Conservation (phyloP, 2,113 vertebrate genomes). For the Gobius niger region DNA sequence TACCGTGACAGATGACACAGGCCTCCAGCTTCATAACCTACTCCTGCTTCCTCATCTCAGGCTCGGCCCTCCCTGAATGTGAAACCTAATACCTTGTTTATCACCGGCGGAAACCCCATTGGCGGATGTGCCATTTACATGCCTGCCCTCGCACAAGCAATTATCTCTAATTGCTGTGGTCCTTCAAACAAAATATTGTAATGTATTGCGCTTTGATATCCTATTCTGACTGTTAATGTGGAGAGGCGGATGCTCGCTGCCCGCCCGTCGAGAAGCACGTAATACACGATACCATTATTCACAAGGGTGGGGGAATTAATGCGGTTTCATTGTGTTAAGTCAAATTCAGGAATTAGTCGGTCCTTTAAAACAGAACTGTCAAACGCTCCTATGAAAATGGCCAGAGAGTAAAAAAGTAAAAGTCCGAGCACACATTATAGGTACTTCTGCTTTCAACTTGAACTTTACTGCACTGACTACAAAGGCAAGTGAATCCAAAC, state of each 20-base stretch:
- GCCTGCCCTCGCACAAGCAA: slow-evolving; percentile 56
- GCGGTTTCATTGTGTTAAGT: slow-evolving; percentile 10
- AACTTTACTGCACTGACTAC: too few relatives aligned
- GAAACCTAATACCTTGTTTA: slow-evolving; percentile 36
- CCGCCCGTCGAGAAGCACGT: slow-evolving; percentile 3
- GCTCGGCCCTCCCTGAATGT: neutral
- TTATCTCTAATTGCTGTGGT: slow-evolving; percentile 71
- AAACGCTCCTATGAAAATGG: neutral
- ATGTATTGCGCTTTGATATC: slow-evolving; percentile 62
- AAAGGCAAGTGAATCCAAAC: too few relatives aligned
- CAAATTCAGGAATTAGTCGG: slow-evolving; percentile 4
- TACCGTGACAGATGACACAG: neutral
- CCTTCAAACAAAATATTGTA: slow-evolving; percentile 61
- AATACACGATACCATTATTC: slow-evolving; percentile 19
- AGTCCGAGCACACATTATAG: too few relatives aligned
- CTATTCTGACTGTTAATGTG: slow-evolving; percentile 55
- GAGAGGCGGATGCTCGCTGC: slow-evolving; percentile 29
- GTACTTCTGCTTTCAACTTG: too few relatives aligned
- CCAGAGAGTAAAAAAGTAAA: too few relatives aligned
- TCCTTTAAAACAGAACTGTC: slow-evolving; percentile 6
- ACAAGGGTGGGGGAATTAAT: slow-evolving; percentile 19
- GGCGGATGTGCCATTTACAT: slow-evolving; percentile 52
- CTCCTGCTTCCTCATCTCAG: neutral
- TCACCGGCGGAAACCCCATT: slow-evolving; percentile 54
- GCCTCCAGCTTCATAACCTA: neutral